These are phyloP conservation scores for Ctenomys sociabilis DNA, from an alignment of 2,113 vertebrate species.

Conservation along the genomic window DNA sequence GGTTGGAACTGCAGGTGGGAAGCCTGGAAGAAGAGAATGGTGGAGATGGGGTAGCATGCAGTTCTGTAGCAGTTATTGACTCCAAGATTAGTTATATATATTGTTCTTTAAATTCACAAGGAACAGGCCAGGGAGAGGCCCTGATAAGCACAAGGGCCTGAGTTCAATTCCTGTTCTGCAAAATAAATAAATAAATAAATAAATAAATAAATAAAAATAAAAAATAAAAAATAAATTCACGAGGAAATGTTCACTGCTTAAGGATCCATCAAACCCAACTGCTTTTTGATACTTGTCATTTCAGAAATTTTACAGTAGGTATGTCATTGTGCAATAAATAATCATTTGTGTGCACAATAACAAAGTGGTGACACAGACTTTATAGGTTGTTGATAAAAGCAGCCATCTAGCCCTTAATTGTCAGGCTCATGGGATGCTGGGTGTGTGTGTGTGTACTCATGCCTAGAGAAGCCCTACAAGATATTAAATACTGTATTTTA, in stretches of 20 bases:
- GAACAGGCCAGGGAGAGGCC: too few species aligned
- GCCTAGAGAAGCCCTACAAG: not conserved
- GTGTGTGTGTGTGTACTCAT: not conserved
- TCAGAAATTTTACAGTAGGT: not conserved
- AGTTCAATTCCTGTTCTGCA: too few species aligned
- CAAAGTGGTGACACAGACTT: not conserved
- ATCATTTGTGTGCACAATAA: not conserved
- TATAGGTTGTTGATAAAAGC: not conserved
- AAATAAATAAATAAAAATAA: too few species aligned
- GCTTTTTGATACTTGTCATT: slow-evolving; percentile 7
- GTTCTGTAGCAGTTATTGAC: not conserved
- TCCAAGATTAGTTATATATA: not conserved
- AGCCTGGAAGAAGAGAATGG: not conserved
- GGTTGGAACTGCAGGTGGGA: not conserved
- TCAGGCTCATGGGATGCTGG: not conserved
- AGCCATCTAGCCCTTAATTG: not conserved
- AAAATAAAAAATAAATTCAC: too few species aligned
- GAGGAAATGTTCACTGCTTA: not conserved
- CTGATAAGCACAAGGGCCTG: too few species aligned
- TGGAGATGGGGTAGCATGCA: not conserved
- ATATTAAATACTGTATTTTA: not conserved
- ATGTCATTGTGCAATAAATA: not conserved
- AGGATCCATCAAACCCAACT: not conserved
- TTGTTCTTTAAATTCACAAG: not conserved
- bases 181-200: too few species aligned